phyloP scores from a whole-genome alignment of 2,113 vertebrate species.

The Grantiella picta region DNA sequence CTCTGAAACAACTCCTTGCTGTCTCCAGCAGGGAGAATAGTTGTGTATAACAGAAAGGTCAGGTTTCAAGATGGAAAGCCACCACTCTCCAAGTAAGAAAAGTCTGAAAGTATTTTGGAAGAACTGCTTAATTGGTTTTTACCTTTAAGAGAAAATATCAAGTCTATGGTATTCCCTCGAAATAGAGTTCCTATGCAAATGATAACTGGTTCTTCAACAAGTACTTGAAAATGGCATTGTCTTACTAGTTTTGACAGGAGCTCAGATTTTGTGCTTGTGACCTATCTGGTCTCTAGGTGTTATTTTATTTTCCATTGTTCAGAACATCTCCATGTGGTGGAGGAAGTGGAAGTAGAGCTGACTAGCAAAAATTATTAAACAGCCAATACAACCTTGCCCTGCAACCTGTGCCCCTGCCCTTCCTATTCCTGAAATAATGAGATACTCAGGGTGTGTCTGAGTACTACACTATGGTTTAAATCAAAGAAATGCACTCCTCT shows the following conservation, averaged over 20 bases:
- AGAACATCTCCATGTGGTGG: neutral
- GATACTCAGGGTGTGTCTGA: neutral
- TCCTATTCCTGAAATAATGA: neutral
- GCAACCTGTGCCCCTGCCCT: neutral
- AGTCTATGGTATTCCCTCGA: neutral
- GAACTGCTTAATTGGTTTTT: neutral
- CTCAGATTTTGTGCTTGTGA: neutral
- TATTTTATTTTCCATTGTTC: neutral
- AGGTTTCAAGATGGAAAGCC: neutral
- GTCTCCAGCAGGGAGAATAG: neutral
- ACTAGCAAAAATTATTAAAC: neutral
- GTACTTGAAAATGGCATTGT: neutral
- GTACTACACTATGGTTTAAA: neutral
- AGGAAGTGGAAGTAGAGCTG: neutral
- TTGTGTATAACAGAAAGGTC: neutral
- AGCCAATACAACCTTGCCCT: neutral
- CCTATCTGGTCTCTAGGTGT: neutral
- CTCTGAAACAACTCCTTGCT: neutral
- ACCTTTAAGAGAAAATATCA: neutral
- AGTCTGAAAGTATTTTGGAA: neutral
- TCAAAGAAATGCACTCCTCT: neutral
- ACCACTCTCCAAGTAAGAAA: neutral
- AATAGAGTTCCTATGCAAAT: neutral
- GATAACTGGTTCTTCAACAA: neutral
- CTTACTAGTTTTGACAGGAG: neutral